A percentile compares a stretch with the other conserved stretches of the same genome.
Conservation (phyloP, 2,797 vertebrate species). For the Cossypha dichroa region DNA sequence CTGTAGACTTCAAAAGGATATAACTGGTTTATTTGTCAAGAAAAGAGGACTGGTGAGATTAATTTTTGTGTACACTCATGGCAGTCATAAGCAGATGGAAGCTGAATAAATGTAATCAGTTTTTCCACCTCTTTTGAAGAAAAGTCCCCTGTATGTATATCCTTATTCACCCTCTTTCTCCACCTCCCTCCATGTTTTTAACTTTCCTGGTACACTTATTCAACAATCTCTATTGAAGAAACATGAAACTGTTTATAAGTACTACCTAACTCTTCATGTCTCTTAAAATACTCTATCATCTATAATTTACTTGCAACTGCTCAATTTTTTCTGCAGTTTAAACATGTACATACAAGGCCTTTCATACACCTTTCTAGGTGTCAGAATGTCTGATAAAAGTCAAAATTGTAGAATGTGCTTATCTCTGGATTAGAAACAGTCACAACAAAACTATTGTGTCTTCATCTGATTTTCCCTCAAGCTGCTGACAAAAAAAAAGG, state of each 20-base stretch:
- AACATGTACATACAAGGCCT: background rate
- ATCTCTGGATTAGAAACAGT: background rate
- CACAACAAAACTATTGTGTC: background rate
- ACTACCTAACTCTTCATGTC: background rate
- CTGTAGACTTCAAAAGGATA: background rate
- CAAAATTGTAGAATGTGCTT: background rate
- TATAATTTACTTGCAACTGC: background rate
- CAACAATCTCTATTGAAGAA: background rate
- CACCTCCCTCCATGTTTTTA: background rate
- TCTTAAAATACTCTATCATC: background rate
- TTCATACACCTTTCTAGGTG: background rate
- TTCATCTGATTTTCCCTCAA: background rate
- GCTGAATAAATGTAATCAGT: background rate
- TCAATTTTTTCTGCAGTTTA: background rate
- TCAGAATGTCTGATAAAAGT: background rate
- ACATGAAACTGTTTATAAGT: background rate
- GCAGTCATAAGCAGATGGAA: background rate
- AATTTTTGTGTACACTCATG: background rate
- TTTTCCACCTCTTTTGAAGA: background rate
- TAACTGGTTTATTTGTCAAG: background rate
- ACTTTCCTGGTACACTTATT: background rate
- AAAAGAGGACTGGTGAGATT: background rate
- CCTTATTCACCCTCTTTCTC: background rate
- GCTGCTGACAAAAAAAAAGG: background rate
- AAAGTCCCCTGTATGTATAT: background rate